Evolutionary conservation across 1,140 invertebrate genomes (phyloP), one percentile per base, ranked within the genome.

Genomic region (Neelides sp.): DNA sequence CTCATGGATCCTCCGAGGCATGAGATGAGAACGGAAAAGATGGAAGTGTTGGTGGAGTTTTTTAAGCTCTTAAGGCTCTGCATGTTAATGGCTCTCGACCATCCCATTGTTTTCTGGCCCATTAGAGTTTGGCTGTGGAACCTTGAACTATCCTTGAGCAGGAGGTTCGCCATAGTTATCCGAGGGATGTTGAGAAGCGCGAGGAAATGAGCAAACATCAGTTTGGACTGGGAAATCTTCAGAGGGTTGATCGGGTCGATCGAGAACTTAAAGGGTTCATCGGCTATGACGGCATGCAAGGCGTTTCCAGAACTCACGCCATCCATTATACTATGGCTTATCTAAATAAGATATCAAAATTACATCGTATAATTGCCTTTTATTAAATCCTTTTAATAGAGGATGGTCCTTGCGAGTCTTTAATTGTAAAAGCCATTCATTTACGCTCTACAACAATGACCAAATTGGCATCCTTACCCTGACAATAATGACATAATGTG

Each of bases 121-220:
- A 50, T 57, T n/a, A 58, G 19, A 22, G 22, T 39, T 28, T 48
- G 55, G n/a, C 52, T 52, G 26, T 61, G 58, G 39, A 60, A 57
- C 13, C 41, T 26, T 47, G 54, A 50, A 7, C 45, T 52, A 35
- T 60, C 58, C 3, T 35, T 39, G 4, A 60, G 47, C 4, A 48
- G 37, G 28, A 56, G 32, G 47, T 35, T 57, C 22, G 45, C 50
- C 3, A 61, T 28, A 26, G 40, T 48, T 22, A 49, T 44, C 36
- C 41, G 13, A 1, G 58, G 58, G 20, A 39, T 32, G 13, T 52
- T 19, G 10, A 57, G n/a, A 8, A 52, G 23, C 1, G 52, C 27
- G 26, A 46, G 24, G n/a, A 54, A n/a, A 17, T 53, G 52, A 28
- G 26, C 43, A 19, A 54, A 17, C 2, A 52, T 4, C 4, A 41